Conservation (phyloP, 1,140 invertebrate genomes). For the Pseudobourletiella spinata region DNA sequence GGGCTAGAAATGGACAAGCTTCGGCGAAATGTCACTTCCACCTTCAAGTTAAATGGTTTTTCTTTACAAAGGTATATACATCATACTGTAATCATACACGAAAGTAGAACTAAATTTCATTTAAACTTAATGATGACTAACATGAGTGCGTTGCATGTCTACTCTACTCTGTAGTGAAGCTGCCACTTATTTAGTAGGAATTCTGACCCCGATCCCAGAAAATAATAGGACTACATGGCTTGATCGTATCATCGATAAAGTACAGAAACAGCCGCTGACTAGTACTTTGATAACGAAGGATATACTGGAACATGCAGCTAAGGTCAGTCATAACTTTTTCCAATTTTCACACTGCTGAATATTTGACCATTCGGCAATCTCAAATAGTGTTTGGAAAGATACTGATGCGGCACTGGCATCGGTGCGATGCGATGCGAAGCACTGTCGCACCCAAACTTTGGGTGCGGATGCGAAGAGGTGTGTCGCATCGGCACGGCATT, state of each 20-base stretch:
- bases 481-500: too few species aligned
- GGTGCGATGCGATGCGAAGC: too few species aligned
- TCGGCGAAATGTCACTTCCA: not conserved
- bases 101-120: not conserved
- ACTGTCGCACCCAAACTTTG: too few species aligned
- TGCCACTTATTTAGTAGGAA: slow-evolving; percentile 48
- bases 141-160: too few species aligned
- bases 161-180: slow-evolving; percentile 47
- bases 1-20: slow-evolving; percentile 10
- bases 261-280: slow-evolving; percentile 62
- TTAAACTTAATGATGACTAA: not conserved
- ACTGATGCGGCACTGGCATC: too few species aligned
- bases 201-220: slow-evolving; percentile 47
- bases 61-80: not conserved
- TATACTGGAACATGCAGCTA: slow-evolving; percentile 62
- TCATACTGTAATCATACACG: not conserved
- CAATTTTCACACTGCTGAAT: not conserved
- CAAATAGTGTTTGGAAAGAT: too few species aligned
- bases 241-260: slow-evolving; percentile 53
- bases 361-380: not conserved
- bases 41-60: not conserved
- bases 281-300: slow-evolving; percentile 60
- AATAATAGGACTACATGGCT: slow-evolving; percentile 49
- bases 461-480: too few species aligned
- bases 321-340: slow-evolving; percentile 43